Conservation (phyloP, 2,888 invertebrate genomes). For the Leptinotarsa peninsularis region DNA sequence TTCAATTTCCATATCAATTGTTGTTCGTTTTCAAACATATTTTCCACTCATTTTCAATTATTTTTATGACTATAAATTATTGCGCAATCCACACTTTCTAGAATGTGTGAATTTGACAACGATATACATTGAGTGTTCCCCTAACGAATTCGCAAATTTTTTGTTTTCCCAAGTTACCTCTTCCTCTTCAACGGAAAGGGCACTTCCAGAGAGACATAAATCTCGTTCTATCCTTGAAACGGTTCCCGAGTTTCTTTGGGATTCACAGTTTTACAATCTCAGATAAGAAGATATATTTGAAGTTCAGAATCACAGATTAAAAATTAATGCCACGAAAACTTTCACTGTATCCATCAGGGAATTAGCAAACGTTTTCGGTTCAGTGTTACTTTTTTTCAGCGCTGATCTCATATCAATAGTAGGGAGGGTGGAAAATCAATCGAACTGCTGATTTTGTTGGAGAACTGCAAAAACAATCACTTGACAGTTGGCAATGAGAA, state of each 20-base stretch:
- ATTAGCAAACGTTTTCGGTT: background rate
- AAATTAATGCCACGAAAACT: constrained; percentile 35
- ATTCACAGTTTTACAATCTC: constrained; percentile 35
- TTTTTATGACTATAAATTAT: background rate
- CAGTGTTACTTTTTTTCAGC: too few species aligned
- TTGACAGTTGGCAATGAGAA: too few species aligned
- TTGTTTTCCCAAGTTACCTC: constrained; percentile 25
- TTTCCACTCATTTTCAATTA: background rate
- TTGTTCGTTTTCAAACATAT: background rate
- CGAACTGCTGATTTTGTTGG: too few species aligned
- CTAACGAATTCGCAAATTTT: background rate
- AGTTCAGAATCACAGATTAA: constrained; percentile 34
- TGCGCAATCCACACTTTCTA: too few species aligned
- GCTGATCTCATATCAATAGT: too few species aligned
- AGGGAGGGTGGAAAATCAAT: too few species aligned
- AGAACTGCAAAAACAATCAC: too few species aligned
- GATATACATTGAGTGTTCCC: background rate
- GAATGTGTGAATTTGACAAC: background rate
- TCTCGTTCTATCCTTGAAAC: constrained; percentile 33
- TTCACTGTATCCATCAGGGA: constrained; percentile 9
- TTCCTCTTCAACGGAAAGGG: constrained; percentile 21
- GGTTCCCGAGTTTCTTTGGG: constrained; percentile 31
- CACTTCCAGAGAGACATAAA: constrained; percentile 35
- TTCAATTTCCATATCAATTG: too few species aligned
- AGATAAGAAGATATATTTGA: constrained; percentile 40